phyloP scores from a whole-genome alignment of 2,113 vertebrate species.

The Onychorhynchus coronatus region DNA sequence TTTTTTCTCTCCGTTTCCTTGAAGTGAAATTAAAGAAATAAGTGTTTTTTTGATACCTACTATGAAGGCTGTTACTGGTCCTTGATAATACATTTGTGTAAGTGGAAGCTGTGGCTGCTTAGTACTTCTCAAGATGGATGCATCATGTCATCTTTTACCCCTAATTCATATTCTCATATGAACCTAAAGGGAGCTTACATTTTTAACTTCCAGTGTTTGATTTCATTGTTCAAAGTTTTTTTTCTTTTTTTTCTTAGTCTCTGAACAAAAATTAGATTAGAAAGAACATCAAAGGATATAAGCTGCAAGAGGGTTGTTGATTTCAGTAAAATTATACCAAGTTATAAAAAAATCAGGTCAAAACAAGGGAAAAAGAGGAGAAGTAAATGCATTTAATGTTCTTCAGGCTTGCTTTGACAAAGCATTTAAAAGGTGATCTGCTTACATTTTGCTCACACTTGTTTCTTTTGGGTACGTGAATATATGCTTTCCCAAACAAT shows the following conservation, averaged over 20 bases:
- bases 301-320: not conserved
- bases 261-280: conserved; percentile 3
- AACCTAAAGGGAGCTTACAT: not conserved
- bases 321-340: conserved; percentile 12
- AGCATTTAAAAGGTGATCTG: conserved; percentile 46
- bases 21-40: not conserved
- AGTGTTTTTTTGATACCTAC: not conserved
- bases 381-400: conserved; percentile 35
- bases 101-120: not conserved
- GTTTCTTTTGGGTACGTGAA: conserved; percentile 17
- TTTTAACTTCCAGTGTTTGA: conserved; percentile 13
- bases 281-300: conserved; percentile 20
- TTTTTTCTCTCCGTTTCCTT: not conserved
- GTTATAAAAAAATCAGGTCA: not conserved
- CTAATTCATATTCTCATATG: not conserved
- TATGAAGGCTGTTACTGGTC: not conserved
- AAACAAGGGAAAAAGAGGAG: not conserved
- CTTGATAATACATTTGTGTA: not conserved
- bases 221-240: conserved; percentile 32
- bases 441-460: conserved; percentile 37
- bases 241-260: not conserved
- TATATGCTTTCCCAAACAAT: not conserved
- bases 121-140: not conserved
- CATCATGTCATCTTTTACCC: not conserved
- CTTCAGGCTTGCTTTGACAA: conserved; percentile 44